Conservation (phyloP, 1,140 invertebrate genomes). For the Nilaparvata lugens region DNA sequence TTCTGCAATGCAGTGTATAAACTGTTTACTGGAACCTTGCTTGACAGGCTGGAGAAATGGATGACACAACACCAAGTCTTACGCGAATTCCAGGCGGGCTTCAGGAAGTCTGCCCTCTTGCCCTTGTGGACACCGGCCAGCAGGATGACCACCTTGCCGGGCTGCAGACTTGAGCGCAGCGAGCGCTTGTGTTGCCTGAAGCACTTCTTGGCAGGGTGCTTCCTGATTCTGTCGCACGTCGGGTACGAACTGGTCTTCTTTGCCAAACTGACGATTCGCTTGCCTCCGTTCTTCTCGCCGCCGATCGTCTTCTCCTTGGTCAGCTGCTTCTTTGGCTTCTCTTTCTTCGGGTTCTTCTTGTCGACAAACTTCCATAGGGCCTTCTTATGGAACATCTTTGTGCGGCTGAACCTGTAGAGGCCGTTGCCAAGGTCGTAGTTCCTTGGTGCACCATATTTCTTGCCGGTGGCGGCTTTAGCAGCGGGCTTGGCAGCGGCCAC, state of each 20-base stretch:
- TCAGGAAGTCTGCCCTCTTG: conserved; percentile 83
- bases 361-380: conserved; percentile 49
- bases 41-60: too few species aligned
- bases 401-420: conserved; percentile 60
- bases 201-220: conserved; percentile 47
- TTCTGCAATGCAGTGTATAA: too few species aligned
- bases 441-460: conserved; percentile 37
- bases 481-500: conserved; percentile 6
- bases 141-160: conserved; percentile 88
- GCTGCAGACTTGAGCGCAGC: conserved; percentile 65
- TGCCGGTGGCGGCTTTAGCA: conserved; percentile 3
- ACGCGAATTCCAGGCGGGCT: too few species aligned
- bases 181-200: conserved; percentile 72
- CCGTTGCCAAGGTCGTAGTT: conserved; percentile 69
- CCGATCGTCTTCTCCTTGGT: conserved; percentile 78
- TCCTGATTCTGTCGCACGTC: conserved; percentile 53
- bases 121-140: conserved; percentile 91
- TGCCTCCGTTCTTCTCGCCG: conserved; percentile 92
- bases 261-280: conserved; percentile 68
- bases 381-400: conserved; percentile 68
- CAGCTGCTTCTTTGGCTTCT: conserved; percentile 54
- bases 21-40: too few species aligned
- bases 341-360: conserved; percentile 44
- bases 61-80: too few species aligned
- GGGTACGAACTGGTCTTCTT: conserved; percentile 72